A percentile compares a stretch with the other conserved stretches of the same genome.
phyloP scores from a whole-genome alignment of 2,888 invertebrate genomes.

The Hydriomena furcata region DNA sequence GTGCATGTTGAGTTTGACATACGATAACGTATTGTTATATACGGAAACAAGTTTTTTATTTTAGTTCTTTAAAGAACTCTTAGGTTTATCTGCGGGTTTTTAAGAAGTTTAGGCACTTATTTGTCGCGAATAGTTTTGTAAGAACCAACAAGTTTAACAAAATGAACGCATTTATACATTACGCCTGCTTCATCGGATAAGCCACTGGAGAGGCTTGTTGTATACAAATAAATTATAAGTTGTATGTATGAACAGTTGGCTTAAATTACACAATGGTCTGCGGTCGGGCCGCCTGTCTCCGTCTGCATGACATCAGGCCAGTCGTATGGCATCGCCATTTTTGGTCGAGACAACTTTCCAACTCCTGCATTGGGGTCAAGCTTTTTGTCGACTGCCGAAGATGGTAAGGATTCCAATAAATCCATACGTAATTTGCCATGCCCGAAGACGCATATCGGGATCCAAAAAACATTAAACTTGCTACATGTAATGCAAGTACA shows the following conservation, averaged over 20 bases:
- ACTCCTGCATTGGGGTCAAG: slow-evolving; percentile 56
- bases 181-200: neutral
- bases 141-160: too few relatives aligned
- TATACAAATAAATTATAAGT: slow-evolving; percentile 1
- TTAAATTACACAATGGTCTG: slow-evolving; percentile 37
- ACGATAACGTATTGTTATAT: slow-evolving; percentile 23
- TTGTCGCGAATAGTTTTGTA: neutral
- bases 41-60: slow-evolving; percentile 18
- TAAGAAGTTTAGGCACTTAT: too few relatives aligned
- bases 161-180: too few relatives aligned
- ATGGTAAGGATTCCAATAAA: slow-evolving; percentile 38
- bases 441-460: neutral
- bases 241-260: slow-evolving; percentile 23
- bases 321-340: slow-evolving; percentile 47
- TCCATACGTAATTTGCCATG: slow-evolving; percentile 9
- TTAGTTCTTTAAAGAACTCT: too few relatives aligned
- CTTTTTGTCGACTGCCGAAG: slow-evolving; percentile 48
- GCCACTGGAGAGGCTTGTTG: neutral
- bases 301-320: slow-evolving; percentile 24
- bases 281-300: slow-evolving; percentile 23
- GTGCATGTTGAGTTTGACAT: slow-evolving; percentile 23
- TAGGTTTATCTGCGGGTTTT: too few relatives aligned
- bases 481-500: neutral
- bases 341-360: slow-evolving; percentile 65
- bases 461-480: neutral